These are phyloP conservation scores for Basileuterus tristriatus DNA, from an alignment of 2,797 vertebrate species.

Conservation along the genomic window DNA sequence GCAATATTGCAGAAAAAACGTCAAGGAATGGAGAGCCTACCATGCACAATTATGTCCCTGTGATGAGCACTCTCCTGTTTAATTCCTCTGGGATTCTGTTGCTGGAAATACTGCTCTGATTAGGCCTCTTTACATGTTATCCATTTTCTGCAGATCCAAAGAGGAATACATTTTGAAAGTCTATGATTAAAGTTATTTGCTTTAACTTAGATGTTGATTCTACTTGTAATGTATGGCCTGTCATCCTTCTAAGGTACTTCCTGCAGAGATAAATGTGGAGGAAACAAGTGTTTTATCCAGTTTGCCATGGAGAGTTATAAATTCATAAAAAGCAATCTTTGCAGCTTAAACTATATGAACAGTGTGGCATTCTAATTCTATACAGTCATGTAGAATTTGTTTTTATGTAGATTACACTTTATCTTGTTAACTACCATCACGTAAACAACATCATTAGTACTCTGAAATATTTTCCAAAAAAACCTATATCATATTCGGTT, in stretches of 20 bases:
- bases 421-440: not conserved
- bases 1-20: not conserved
- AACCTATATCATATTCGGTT: not conserved
- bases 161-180: not conserved
- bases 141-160: not conserved
- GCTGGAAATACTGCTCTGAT: not conserved
- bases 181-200: conserved; percentile 35
- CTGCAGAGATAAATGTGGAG: conserved; percentile 27
- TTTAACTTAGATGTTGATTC: conserved; percentile 38
- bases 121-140: conserved; percentile 13
- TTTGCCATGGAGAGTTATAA: conserved; percentile 9
- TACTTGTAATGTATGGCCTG: conserved; percentile 3
- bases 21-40: not conserved
- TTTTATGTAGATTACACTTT: not conserved
- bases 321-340: conserved; percentile 9
- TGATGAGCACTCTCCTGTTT: not conserved
- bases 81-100: not conserved
- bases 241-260: conserved; percentile 13
- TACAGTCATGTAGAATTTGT: not conserved
- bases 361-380: not conserved
- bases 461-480: not conserved
- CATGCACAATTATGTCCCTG: not conserved
- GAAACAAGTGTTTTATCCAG: conserved; percentile 33
- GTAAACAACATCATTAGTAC: conserved; percentile 1
- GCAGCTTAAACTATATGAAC: not conserved